Evolutionary conservation across 2,888 invertebrate genomes (phyloP).

Genomic region (Coelinius sp.): DNA sequence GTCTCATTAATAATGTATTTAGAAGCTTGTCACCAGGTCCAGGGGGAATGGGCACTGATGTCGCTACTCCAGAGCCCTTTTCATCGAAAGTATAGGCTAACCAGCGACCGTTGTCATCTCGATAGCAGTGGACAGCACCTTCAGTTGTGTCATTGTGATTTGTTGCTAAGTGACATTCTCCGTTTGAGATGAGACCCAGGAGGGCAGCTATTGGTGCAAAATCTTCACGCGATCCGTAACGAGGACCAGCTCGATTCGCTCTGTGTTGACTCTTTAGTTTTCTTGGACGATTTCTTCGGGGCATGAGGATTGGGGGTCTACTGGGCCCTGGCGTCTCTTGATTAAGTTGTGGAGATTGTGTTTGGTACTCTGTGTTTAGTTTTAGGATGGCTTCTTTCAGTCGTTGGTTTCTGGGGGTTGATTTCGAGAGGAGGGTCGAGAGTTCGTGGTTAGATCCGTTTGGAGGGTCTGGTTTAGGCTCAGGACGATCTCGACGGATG

Average conservation of each 20-base stretch:
- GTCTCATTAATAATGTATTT: slow-evolving; percentile 63
- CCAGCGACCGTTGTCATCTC: slow-evolving; percentile 90
- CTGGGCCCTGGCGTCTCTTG: slow-evolving; percentile 37
- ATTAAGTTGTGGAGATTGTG: slow-evolving; percentile 40
- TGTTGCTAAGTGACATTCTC: slow-evolving; percentile 79
- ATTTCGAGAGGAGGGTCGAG: slow-evolving; percentile 77
- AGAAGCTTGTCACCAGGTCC: slow-evolving; percentile 64
- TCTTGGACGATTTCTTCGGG: slow-evolving; percentile 72
- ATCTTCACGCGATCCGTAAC: slow-evolving; percentile 55
- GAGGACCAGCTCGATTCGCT: slow-evolving; percentile 58
- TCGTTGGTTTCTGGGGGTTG: slow-evolving; percentile 70
- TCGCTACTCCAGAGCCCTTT: slow-evolving; percentile 76
- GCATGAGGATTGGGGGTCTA: slow-evolving; percentile 55
- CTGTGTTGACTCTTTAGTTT: slow-evolving; percentile 74
- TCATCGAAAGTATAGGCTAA: slow-evolving; percentile 90
- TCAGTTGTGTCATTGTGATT: slow-evolving; percentile 84
- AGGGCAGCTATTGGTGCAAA: slow-evolving; percentile 66
- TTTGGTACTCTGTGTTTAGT: slow-evolving; percentile 72
- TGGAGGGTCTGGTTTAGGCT: slow-evolving; percentile 74
- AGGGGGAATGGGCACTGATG: slow-evolving; percentile 61
- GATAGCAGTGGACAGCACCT: slow-evolving; percentile 88
- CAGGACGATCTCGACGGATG: slow-evolving; percentile 54
- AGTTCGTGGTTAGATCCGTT: slow-evolving; percentile 78
- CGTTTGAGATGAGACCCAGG: slow-evolving; percentile 69
- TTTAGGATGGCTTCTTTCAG: slow-evolving; percentile 78